These are phyloP conservation scores for Drosophila subobscura DNA, from an alignment of 1,140 invertebrate genomes.

Conservation along the genomic window DNA sequence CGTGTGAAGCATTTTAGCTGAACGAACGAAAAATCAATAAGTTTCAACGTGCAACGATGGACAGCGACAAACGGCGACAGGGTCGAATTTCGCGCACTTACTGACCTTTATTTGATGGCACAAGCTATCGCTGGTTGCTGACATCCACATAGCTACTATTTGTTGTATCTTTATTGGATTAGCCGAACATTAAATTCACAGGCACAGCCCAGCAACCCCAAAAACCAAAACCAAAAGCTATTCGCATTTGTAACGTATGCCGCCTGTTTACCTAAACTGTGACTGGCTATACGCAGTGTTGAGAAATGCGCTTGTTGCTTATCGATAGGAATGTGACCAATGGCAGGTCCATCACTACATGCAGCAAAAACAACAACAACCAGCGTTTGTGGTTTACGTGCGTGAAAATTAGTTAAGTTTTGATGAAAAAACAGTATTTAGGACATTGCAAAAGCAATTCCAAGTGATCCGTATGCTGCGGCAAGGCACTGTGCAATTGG, in stretches of 20 bases:
- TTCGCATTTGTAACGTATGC: slow-evolving; percentile 12
- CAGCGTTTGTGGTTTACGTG: slow-evolving; percentile 67
- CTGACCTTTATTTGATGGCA: slow-evolving; percentile 54
- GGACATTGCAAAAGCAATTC: slow-evolving; percentile 2
- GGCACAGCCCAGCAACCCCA: slow-evolving; percentile 23
- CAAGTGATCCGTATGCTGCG: slow-evolving; percentile 58
- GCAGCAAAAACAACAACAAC: slow-evolving; percentile 42
- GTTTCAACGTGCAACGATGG: neutral
- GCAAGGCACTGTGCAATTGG: slow-evolving; percentile 11
- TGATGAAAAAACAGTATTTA: slow-evolving; percentile 61
- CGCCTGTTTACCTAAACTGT: neutral
- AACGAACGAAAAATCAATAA: slow-evolving; percentile 63
- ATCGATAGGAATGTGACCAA: slow-evolving; percentile 46
- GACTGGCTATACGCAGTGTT: slow-evolving; percentile 15
- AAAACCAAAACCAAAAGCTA: slow-evolving; percentile 21
- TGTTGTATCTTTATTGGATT: slow-evolving; percentile 51
- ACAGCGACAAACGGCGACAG: neutral
- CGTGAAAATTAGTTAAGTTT: slow-evolving; percentile 80
- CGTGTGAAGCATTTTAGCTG: slow-evolving; percentile 82
- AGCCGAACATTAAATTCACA: slow-evolving; percentile 52
- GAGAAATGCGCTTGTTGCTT: slow-evolving; percentile 2
- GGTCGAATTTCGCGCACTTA: neutral
- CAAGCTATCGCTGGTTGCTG: slow-evolving; percentile 51
- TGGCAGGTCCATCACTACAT: slow-evolving; percentile 44
- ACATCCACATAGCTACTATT: slow-evolving; percentile 69